These are phyloP conservation scores for Bucco capensis DNA, from an alignment of 2,113 vertebrate genomes.

Conservation along the genomic window DNA sequence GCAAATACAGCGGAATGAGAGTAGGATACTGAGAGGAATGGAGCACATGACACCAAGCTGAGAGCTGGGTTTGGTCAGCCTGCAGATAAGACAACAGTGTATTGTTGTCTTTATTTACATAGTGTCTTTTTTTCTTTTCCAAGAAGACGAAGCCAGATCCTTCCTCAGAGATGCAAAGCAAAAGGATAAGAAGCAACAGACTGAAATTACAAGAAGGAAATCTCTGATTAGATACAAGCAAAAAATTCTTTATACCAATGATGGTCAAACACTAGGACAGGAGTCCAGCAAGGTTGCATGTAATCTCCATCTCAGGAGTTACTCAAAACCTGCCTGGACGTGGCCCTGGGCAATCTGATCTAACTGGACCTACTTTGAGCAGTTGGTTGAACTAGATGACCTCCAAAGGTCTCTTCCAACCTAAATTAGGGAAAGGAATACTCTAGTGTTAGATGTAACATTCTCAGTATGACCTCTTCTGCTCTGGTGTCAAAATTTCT, in stretches of 20 bases:
- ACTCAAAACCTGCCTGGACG: background rate
- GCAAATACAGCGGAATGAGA: background rate
- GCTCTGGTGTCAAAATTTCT: background rate
- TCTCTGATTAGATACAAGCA: background rate
- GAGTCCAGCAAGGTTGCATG: background rate
- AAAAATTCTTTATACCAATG: background rate
- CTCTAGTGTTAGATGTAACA: fast-evolving
- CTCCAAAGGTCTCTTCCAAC: background rate
- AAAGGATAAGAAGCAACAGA: background rate
- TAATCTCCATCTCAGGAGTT: background rate
- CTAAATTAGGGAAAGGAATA: background rate
- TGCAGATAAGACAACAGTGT: background rate
- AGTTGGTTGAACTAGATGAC: background rate
- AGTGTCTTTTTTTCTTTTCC: background rate
- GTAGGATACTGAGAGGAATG: background rate
- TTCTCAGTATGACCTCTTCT: background rate
- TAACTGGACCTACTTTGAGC: background rate
- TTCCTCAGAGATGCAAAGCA: background rate
- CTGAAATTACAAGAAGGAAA: background rate
- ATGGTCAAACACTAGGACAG: background rate
- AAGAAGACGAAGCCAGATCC: background rate
- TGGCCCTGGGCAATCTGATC: background rate
- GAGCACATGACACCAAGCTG: background rate
- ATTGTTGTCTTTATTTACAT: background rate
- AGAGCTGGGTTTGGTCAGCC: background rate